phyloP scores from a whole-genome alignment of 2,888 invertebrate species.

The Gymnoscelis rufifasciata region DNA sequence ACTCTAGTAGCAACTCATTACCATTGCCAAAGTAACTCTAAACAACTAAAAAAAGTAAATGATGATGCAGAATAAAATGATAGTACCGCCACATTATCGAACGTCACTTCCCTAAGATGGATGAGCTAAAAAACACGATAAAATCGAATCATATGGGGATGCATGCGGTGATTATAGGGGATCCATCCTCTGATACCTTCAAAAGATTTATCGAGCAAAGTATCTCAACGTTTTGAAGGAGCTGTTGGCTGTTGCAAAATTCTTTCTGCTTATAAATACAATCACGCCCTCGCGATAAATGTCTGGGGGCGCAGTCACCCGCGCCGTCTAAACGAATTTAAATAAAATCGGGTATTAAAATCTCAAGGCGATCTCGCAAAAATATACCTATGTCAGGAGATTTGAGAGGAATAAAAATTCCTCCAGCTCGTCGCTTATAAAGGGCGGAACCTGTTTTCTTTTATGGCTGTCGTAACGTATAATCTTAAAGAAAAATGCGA shows the following conservation, averaged over 20 bases:
- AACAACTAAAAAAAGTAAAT: neutral
- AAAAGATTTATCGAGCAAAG: conserved; percentile 27
- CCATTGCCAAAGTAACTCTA: no score
- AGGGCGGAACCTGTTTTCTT: conserved; percentile 76
- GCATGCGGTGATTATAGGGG: conserved; percentile 30
- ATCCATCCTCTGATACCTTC: conserved; percentile 27
- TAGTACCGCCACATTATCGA: conserved; percentile 33
- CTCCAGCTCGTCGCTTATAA: conserved; percentile 74
- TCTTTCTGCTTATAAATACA: conserved; percentile 65
- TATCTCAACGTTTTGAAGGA: conserved; percentile 27
- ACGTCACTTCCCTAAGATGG: conserved; percentile 36
- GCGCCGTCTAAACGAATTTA: conserved; percentile 74
- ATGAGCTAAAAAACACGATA: conserved; percentile 36
- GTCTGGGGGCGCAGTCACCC: conserved; percentile 68
- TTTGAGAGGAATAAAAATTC: conserved; percentile 79
- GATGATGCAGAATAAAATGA: conserved; percentile 1
- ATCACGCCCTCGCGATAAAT: conserved; percentile 72
- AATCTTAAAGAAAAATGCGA: conserved; percentile 79
- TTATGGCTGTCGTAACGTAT: conserved; percentile 79
- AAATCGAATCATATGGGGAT: conserved; percentile 35
- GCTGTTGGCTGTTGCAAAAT: conserved; percentile 35
- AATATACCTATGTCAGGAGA: conserved; percentile 78
- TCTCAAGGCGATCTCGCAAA: conserved; percentile 73
- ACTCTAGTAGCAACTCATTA: no score
- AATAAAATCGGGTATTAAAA: conserved; percentile 78